Percentiles rank a stretch among this genome's conserved stretches.
Evolutionary conservation across 2,113 vertebrate species (phyloP).

Genomic region (Spea bombifrons): DNA sequence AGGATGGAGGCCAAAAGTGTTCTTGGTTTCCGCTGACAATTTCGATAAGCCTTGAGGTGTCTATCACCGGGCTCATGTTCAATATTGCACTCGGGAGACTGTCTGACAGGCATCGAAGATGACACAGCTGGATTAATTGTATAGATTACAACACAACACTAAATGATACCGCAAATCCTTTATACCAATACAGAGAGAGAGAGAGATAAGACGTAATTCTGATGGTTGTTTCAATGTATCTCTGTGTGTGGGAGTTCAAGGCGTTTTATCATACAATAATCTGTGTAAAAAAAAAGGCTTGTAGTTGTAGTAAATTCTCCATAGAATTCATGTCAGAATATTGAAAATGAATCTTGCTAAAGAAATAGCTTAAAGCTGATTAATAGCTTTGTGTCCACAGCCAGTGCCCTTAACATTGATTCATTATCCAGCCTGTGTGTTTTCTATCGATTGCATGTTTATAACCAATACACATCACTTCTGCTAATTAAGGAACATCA

Average conservation of each 20-base stretch:
- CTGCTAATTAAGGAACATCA: constrained; percentile 27
- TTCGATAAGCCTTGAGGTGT: constrained; percentile 52
- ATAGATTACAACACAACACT: constrained; percentile 50
- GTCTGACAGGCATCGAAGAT: constrained; percentile 56
- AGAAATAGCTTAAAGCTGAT: constrained; percentile 43
- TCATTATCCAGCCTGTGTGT: constrained; percentile 22
- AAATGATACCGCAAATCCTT: constrained; percentile 57
- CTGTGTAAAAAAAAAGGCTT: constrained; percentile 23
- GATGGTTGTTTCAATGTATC: constrained; percentile 49
- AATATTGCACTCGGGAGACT: constrained; percentile 51
- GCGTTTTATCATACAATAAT: constrained; percentile 24
- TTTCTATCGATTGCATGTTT: constrained; percentile 24
- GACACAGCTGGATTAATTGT: constrained; percentile 59
- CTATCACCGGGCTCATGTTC: constrained; percentile 39
- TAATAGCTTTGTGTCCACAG: constrained; percentile 45
- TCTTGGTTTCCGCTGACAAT: constrained; percentile 55
- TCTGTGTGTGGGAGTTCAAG: constrained; percentile 35
- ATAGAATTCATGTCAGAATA: constrained; percentile 35
- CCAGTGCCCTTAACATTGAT: constrained; percentile 31
- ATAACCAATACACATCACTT: constrained; percentile 31
- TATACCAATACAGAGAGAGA: constrained; percentile 49
- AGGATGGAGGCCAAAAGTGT: constrained; percentile 42
- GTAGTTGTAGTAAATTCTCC: constrained; percentile 2
- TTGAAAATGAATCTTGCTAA: constrained; percentile 46
- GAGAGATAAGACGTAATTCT: constrained; percentile 41